Evolutionary conservation across 2,797 vertebrate species (phyloP), one percentile per base, ranked within the genome.

Genomic region (Paratrypauchen microcephalus): DNA sequence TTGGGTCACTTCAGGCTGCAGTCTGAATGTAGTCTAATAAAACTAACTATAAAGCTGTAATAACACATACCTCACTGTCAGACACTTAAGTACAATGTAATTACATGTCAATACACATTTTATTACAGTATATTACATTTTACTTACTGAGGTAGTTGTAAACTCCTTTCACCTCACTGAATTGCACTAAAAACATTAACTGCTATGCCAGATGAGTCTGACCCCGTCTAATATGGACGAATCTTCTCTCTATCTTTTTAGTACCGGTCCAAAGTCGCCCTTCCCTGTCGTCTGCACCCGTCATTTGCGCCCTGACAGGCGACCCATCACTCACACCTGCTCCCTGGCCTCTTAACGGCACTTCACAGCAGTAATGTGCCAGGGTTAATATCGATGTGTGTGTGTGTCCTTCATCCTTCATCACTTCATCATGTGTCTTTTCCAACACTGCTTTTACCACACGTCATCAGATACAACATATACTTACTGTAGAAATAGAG

Each of bases 371-470:
- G 74, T 86, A 84, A 87, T 85, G 78, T 65, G 71, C 75, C 67
- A 69, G 64, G 87, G 85, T 88, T 89, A 87, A 89, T 82, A 76
- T 68, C 79, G 72, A 83, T 84, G 77, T 84, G 75, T 76, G 77
- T 73, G 71, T 47, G 63, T 79, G 81, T 87, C 87, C 82, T 88
- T 84, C 86, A 84, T 82, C 32, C 32, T 36, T 36, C 7, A 8
- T 9, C 32, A 8, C 32, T 36, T 9, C 32, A 2, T 36, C 7
- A 8, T 36, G 32, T 36, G 32, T 36, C 32, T 8, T 69, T 54
- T 61, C 54, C 70, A 56, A 64, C 81, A 23, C 69, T 66, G 72
- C 39, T 73, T 79, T 78, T 2, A 52, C 64, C 71, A 64, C 52
- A 19, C 56, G 68, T 72, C 71, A 58, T 11, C 45, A 52, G 0